Evolutionary conservation across 1,140 invertebrate genomes (phyloP), one percentile per base, ranked within the genome.

Genomic region (Mactra quadrangularis): DNA sequence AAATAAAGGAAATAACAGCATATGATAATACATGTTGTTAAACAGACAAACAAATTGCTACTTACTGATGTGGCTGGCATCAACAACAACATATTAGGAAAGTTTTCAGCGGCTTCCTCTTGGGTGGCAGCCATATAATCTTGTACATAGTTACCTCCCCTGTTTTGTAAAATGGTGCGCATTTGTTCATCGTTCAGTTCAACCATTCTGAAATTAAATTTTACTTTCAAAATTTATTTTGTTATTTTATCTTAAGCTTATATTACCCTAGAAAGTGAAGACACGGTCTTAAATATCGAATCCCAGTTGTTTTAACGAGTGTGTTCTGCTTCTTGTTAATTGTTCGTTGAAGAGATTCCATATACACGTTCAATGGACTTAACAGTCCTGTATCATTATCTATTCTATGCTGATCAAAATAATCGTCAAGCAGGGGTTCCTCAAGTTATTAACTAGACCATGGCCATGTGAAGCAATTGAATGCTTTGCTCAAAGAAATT

Each of bases 121-220:
- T 82, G 60, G 0, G 64, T 77, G 11, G 74, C 50, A 1, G 84
- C 84, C 84, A 85, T 85, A 66, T 85, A 85, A 25, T 85, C 72
- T n/a, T 57, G 71, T 4, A 85, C 74, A 33, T 85, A 85, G 25
- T 62, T 77, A 19, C 78, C 84, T 25, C 84, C 84, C 25, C 55
- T 83, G 47, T 72, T 53, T 25, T 72, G 29, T 11, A 85, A 47
- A 13, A 85, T 19, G 17, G 25, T 45, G 13, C 38, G 19, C 62
- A 85, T 47, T n/a, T 85, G 62, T 17, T 83, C 60, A 45, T 85
- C 78, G 29, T 29, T 59, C 11, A 79, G 60, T 17, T 85, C 53
- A 17, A 81, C 77, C 64, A 57, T 57, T 53, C 77, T 81, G 64
- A 25, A 22, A 31, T n/a, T 45, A 52, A 25, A 29, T 53, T n/a